Percentiles rank a stretch among this genome's conserved stretches.
Conservation (phyloP, 2,888 invertebrate genomes). For the Pterostichus madidus region DNA sequence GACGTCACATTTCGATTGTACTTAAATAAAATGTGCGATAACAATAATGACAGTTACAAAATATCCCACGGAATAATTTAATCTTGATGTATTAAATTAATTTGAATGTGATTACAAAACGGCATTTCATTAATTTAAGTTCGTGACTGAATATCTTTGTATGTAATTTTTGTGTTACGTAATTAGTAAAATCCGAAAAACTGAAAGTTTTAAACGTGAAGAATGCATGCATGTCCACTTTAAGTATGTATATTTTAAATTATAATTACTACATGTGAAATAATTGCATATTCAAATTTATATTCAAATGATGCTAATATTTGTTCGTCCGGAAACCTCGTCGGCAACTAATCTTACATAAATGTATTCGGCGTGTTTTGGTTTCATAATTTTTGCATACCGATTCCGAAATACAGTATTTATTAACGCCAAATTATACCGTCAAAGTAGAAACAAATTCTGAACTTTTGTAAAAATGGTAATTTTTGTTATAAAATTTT, state of each 20-base stretch:
- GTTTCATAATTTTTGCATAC: neutral
- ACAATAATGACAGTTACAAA: conserved; percentile 2
- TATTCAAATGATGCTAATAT: neutral
- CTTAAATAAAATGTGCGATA: neutral
- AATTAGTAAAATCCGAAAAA: neutral
- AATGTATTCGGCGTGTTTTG: neutral
- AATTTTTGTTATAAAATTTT: no score
- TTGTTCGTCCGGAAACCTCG: neutral
- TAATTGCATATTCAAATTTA: neutral
- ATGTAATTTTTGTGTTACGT: conserved; percentile 5
- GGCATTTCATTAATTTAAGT: neutral
- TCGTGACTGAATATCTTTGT: conserved; percentile 3
- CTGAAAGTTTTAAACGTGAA: neutral
- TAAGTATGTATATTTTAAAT: neutral
- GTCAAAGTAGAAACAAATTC: no score
- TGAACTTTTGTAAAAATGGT: no score
- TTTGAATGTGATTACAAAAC: neutral
- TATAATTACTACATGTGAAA: neutral
- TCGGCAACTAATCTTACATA: neutral
- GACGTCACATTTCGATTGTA: neutral
- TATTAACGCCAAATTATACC: no score
- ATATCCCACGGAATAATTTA: conserved; percentile 4
- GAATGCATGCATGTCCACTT: neutral
- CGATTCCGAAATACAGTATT: no score
- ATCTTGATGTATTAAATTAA: neutral